A percentile compares a stretch with the other conserved stretches of the same genome.
Evolutionary conservation across 2,888 invertebrate genomes (phyloP).

Genomic region (Gnatocerus cornutus): DNA sequence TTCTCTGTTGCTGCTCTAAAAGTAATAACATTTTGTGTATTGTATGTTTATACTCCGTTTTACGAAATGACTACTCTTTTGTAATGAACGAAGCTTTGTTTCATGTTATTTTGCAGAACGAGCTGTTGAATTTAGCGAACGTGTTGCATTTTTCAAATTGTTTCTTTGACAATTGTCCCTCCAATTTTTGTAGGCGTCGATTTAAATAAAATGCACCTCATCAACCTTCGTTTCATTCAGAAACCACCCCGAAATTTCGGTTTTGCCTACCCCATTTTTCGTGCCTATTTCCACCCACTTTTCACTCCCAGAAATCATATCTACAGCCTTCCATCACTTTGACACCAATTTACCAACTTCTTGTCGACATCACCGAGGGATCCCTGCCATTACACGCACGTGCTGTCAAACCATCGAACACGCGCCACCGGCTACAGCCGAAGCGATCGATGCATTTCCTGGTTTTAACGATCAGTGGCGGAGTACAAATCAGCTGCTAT

Average conservation of each 20-base stretch:
- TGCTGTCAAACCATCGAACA: conserved; percentile 38
- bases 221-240: not conserved
- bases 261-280: not conserved
- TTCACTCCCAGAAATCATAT: conserved; percentile 4
- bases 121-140: too few relatives aligned
- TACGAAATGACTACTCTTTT: too few relatives aligned
- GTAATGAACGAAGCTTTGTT: too few relatives aligned
- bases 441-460: conserved; percentile 13
- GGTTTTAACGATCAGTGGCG: conserved; percentile 12
- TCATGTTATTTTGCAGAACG: too few relatives aligned
- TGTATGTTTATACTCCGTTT: not conserved
- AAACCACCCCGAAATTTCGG: not conserved
- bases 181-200: too few relatives aligned
- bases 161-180: too few relatives aligned
- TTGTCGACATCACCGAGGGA: conserved; percentile 18
- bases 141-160: too few relatives aligned
- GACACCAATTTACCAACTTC: conserved; percentile 7
- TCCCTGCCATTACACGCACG: conserved; percentile 43
- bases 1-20: not conserved
- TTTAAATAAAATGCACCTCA: too few relatives aligned
- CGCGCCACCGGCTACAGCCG: conserved; percentile 32
- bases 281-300: not conserved
- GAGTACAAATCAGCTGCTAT: conserved; percentile 33
- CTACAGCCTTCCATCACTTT: conserved; percentile 6
- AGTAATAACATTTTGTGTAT: not conserved